Evolutionary conservation across 2,113 vertebrate species (phyloP).

Genomic region (Paramisgurnus dabryanus): DNA sequence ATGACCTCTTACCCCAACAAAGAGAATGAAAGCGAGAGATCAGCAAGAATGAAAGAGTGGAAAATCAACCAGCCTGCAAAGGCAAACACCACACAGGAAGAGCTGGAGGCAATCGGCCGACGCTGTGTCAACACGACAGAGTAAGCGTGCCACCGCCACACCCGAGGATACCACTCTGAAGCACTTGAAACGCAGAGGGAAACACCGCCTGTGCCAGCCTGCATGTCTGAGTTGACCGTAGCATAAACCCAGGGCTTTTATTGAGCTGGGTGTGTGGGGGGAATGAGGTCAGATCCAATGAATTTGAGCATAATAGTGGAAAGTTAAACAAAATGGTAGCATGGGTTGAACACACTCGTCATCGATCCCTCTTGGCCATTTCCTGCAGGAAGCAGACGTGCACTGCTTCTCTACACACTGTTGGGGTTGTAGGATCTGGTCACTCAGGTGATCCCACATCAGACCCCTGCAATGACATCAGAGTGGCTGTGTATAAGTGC

Average conservation of each 20-base stretch:
- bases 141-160: slow-evolving; percentile 68
- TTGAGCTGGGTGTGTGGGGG: slow-evolving; percentile 18
- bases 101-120: slow-evolving; percentile 80
- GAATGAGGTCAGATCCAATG: not conserved
- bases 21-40: slow-evolving; percentile 79
- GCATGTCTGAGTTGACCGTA: slow-evolving; percentile 31
- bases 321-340: slow-evolving; percentile 68
- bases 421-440: slow-evolving; percentile 46
- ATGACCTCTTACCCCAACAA: slow-evolving; percentile 68
- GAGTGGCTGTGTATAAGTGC: slow-evolving; percentile 28
- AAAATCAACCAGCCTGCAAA: slow-evolving; percentile 81
- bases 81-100: slow-evolving; percentile 85
- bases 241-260: slow-evolving; percentile 36
- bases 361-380: slow-evolving; percentile 70
- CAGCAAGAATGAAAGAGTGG: slow-evolving; percentile 75
- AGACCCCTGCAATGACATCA: slow-evolving; percentile 47
- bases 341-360: slow-evolving; percentile 68
- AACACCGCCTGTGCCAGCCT: slow-evolving; percentile 68
- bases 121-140: slow-evolving; percentile 78
- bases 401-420: slow-evolving; percentile 58
- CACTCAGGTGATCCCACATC: slow-evolving; percentile 50
- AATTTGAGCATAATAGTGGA: slow-evolving; percentile 56
- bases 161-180: slow-evolving; percentile 73
- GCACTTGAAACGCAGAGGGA: slow-evolving; percentile 66
- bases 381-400: slow-evolving; percentile 71